Conservation (phyloP, 2,888 invertebrate species). For the Sphaerophoria taeniata region DNA sequence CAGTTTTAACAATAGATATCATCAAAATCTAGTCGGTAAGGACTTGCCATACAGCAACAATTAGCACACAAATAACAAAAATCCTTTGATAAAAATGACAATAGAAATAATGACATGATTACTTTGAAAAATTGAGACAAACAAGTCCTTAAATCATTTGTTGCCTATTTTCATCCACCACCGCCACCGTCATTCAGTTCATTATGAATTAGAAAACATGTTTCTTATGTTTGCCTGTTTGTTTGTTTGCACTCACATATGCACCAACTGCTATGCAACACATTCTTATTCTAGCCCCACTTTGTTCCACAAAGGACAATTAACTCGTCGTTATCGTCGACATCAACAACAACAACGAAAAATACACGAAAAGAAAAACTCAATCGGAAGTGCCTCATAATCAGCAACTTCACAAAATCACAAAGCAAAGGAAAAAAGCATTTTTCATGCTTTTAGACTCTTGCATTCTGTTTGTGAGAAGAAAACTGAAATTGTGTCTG, state of each 20-base stretch:
- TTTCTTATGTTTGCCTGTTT: neutral
- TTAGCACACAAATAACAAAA: neutral
- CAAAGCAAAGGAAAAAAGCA: slow-evolving; percentile 45
- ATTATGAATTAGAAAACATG: slow-evolving; percentile 20
- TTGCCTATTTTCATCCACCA: neutral
- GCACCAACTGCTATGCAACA: neutral
- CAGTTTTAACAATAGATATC: too few species aligned
- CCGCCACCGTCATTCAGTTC: neutral
- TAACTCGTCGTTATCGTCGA: slow-evolving; percentile 50
- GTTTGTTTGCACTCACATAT: too few species aligned
- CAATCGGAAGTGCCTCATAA: slow-evolving; percentile 71
- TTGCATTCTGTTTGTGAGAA: slow-evolving; percentile 1
- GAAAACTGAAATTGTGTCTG: slow-evolving; percentile 38
- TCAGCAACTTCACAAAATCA: slow-evolving; percentile 60
- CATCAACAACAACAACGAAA: neutral
- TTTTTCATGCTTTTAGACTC: slow-evolving; percentile 24
- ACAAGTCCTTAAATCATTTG: neutral
- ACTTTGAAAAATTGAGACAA: neutral
- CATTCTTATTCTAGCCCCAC: slow-evolving; percentile 27
- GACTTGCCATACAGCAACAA: neutral
- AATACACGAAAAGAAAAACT: slow-evolving; percentile 38
- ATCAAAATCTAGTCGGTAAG: neutral
- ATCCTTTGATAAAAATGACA: slow-evolving; percentile 8
- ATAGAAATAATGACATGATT: slow-evolving; percentile 28
- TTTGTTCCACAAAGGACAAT: slow-evolving; percentile 59